Evolutionary conservation across 2,797 vertebrate genomes (phyloP).

Genomic region (Pachyuromys duprasi): DNA sequence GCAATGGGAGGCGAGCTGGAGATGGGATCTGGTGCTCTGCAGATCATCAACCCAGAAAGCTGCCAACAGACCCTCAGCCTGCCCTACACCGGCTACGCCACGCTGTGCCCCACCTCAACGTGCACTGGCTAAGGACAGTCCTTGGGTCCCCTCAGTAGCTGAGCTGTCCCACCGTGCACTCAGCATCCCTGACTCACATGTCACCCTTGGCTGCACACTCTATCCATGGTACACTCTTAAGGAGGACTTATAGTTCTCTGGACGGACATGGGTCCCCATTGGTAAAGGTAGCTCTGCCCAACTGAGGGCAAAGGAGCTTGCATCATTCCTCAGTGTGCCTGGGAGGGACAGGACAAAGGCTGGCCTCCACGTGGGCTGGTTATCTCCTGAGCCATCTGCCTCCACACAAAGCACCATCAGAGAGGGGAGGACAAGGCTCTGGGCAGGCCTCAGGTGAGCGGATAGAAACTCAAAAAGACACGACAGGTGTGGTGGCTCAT

Average conservation of each 20-base stretch:
- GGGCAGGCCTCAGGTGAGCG: not conserved
- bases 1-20: not conserved
- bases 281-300: not conserved
- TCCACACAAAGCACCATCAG: not conserved
- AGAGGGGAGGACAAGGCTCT: not conserved
- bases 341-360: not conserved
- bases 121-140: not conserved
- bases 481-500: not conserved
- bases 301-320: not conserved
- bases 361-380: not conserved
- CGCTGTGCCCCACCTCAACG: not conserved
- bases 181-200: not conserved
- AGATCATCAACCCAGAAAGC: not conserved
- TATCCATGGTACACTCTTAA: not conserved
- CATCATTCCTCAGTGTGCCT: not conserved
- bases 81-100: not conserved
- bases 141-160: not conserved
- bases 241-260: not conserved
- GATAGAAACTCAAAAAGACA: not conserved
- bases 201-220: not conserved
- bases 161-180: not conserved
- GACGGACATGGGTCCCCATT: rapidly evolving
- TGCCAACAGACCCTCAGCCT: not conserved
- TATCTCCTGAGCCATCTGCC: no score
- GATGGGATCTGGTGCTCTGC: not conserved